These are phyloP conservation scores for Panthera uncia DNA, from an alignment of 2,113 vertebrate species.

Conservation along the genomic window DNA sequence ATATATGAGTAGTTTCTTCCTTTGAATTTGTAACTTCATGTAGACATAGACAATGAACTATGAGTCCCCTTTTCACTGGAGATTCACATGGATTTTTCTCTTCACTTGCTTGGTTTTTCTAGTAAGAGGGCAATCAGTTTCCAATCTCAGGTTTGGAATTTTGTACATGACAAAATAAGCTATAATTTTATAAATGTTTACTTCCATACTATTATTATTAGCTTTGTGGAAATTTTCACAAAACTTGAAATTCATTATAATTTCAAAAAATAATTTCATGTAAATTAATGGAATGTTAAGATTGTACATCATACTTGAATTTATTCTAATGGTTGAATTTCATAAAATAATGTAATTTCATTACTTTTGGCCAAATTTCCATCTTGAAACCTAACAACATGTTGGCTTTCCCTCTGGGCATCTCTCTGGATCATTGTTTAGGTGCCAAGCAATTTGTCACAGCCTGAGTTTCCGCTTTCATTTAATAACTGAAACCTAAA, in stretches of 20 bases:
- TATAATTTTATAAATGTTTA: slow-evolving; percentile 3
- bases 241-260: not conserved
- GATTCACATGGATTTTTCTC: not conserved
- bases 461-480: slow-evolving; percentile 74
- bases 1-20: not conserved
- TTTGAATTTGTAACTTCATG: not conserved
- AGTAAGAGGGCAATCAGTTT: not conserved
- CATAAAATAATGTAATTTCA: slow-evolving; percentile 57
- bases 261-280: not conserved
- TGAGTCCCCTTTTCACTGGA: not conserved
- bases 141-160: not conserved
- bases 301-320: not conserved
- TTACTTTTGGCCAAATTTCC: slow-evolving; percentile 60
- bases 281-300: not conserved
- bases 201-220: not conserved
- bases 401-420: slow-evolving; percentile 47
- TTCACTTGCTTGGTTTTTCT: not conserved
- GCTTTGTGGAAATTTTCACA: slow-evolving; percentile 24
- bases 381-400: slow-evolving; percentile 68
- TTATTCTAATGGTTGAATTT: slow-evolving; percentile 11
- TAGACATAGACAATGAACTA: not conserved
- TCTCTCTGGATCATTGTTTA: slow-evolving; percentile 76
- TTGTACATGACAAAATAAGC: not conserved
- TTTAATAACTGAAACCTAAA: slow-evolving; percentile 83
- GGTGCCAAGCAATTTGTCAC: slow-evolving; percentile 81